Evolutionary conservation across 2,113 vertebrate genomes (phyloP).

Genomic region (Zapornia atra): DNA sequence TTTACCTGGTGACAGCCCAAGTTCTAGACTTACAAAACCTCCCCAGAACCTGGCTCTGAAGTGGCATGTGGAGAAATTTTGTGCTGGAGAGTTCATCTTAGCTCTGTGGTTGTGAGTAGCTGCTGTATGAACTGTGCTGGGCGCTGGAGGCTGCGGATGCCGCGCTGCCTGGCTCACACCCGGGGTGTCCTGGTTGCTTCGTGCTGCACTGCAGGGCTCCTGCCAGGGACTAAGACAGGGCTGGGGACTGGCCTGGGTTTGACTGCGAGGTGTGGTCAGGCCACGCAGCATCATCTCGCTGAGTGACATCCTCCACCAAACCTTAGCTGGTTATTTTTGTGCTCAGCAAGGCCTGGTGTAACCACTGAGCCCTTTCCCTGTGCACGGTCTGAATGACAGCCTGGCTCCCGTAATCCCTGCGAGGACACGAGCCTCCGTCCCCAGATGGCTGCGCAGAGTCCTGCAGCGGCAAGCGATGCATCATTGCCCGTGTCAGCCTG

Average conservation of each 20-base stretch:
- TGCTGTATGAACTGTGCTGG: neutral
- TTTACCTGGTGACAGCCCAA: neutral
- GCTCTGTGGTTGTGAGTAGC: neutral
- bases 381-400: neutral
- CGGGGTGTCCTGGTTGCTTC: fast-evolving
- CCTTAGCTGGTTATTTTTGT: neutral
- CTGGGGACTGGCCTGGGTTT: neutral
- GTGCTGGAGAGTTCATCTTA: neutral
- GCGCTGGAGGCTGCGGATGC: fast-evolving
- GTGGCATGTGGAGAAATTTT: neutral
- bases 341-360: neutral
- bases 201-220: neutral
- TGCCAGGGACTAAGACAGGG: neutral
- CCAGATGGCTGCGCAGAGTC: constrained; percentile 11
- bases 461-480: neutral
- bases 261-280: fast-evolving
- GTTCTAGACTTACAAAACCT: neutral
- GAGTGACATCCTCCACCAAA: neutral
- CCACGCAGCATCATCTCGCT: fast-evolving
- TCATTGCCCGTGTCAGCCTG: constrained; percentile 65
- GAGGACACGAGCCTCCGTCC: neutral
- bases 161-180: fast-evolving
- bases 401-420: neutral
- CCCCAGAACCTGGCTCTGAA: neutral
- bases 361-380: neutral